A percentile compares a stretch with the other conserved stretches of the same genome.
These are phyloP conservation scores for Cephus cinctus DNA, from an alignment of 1,140 invertebrate species.

Conservation along the genomic window DNA sequence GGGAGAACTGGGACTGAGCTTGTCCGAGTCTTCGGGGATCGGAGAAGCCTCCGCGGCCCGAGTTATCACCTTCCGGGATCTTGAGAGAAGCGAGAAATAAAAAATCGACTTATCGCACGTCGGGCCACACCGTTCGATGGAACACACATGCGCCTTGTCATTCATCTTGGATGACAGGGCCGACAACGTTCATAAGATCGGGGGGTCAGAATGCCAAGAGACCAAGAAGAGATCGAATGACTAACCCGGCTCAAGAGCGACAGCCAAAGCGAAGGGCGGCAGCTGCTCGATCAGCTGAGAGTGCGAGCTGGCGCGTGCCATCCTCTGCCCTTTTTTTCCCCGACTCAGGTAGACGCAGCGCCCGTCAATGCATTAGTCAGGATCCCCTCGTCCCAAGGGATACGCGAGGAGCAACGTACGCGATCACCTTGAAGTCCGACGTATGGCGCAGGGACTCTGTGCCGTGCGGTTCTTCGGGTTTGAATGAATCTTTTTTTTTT, in stretches of 20 bases:
- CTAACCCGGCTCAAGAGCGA: conserved; percentile 28
- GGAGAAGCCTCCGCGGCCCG: background rate
- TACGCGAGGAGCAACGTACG: background rate
- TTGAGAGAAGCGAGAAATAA: conserved; percentile 1
- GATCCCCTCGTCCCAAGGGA: too few species aligned
- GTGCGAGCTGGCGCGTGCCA: conserved; percentile 44
- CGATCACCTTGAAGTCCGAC: too few species aligned
- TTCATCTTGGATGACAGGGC: conserved; percentile 34
- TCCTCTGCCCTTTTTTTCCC: conserved; percentile 22
- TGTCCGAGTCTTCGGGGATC: background rate
- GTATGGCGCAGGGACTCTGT: too few species aligned
- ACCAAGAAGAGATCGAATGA: conserved; percentile 27
- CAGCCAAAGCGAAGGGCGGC: conserved; percentile 18
- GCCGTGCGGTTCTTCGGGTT: too few species aligned
- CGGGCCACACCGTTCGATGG: too few species aligned
- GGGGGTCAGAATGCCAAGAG: conserved; percentile 37
- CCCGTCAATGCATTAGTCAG: too few species aligned
- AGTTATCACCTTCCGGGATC: background rate
- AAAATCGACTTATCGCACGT: conserved; percentile 29
- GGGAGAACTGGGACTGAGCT: too few species aligned
- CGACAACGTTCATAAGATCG: conserved; percentile 36
- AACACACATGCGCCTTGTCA: conserved; percentile 22
- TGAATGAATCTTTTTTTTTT: too few species aligned
- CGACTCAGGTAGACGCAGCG: too few species aligned
- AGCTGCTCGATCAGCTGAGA: conserved; percentile 22